A percentile compares a stretch with the other conserved stretches of the same genome.
Conservation (phyloP, 2,113 vertebrate genomes). For the Gymnobelideus leadbeateri region DNA sequence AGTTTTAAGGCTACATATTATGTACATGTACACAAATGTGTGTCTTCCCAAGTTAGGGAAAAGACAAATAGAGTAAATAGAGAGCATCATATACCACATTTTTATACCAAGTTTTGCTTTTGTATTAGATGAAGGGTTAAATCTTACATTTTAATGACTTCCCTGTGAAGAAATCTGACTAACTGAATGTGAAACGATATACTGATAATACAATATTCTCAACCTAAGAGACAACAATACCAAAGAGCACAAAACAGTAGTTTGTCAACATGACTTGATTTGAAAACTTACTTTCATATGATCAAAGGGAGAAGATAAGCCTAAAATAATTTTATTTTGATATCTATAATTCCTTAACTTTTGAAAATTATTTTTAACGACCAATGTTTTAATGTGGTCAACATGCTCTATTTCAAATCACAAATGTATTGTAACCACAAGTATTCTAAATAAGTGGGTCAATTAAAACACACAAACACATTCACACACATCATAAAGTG, state of each 20-base stretch:
- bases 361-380: slow-evolving; percentile 84
- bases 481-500: slow-evolving; percentile 80
- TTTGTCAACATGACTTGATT: slow-evolving; percentile 83
- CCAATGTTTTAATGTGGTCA: slow-evolving; percentile 86
- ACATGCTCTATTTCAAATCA: slow-evolving; percentile 88
- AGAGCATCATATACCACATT: slow-evolving; percentile 84
- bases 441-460: slow-evolving; percentile 82
- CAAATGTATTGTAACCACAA: slow-evolving; percentile 87
- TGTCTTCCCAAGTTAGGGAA: slow-evolving; percentile 85
- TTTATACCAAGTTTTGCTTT: slow-evolving; percentile 84
- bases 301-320: slow-evolving; percentile 82
- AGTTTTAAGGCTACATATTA: slow-evolving; percentile 84
- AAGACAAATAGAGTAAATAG: slow-evolving; percentile 82
- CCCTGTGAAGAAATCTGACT: slow-evolving; percentile 83
- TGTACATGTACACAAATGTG: slow-evolving; percentile 85
- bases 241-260: slow-evolving; percentile 85
- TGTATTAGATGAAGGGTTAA: slow-evolving; percentile 83
- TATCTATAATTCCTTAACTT: slow-evolving; percentile 83
- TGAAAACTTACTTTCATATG: slow-evolving; percentile 83
- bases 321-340: slow-evolving; percentile 83
- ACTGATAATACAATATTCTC: slow-evolving; percentile 82
- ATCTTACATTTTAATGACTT: slow-evolving; percentile 83
- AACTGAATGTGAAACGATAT: slow-evolving; percentile 83
- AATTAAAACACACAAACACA: slow-evolving; percentile 83
- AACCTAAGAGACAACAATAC: slow-evolving; percentile 84